Evolutionary conservation across 2,797 vertebrate genomes (phyloP).

Genomic region (Crenichthys baileyi): DNA sequence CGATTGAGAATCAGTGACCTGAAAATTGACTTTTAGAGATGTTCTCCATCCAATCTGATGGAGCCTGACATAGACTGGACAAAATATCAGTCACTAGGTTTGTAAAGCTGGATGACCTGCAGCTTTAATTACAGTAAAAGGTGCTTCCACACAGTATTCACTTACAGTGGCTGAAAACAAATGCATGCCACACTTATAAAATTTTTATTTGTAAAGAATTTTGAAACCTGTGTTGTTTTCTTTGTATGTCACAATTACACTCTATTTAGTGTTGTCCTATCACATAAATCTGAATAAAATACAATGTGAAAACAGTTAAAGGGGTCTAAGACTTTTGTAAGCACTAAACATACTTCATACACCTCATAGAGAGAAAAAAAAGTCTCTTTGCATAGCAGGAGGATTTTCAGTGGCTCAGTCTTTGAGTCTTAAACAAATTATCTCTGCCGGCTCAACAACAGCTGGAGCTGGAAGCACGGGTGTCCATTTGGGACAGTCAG

Average conservation of each 20-base stretch:
- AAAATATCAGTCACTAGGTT: background rate
- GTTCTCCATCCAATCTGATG: background rate
- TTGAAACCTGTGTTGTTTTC: background rate
- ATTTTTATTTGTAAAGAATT: background rate
- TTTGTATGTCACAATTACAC: background rate
- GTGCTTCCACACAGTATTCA: background rate
- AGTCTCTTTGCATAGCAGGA: background rate
- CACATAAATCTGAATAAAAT: background rate
- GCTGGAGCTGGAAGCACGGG: constrained; percentile 42
- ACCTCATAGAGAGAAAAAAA: background rate
- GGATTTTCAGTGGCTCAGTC: background rate
- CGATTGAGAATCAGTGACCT: no score
- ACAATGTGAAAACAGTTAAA: background rate
- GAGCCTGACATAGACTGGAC: background rate
- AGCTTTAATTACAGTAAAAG: background rate
- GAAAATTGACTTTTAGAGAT: no score
- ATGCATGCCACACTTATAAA: background rate
- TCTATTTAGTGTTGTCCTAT: background rate
- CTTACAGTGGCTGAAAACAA: background rate
- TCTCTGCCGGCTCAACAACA: background rate
- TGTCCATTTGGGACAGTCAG: constrained; percentile 65
- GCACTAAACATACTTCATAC: background rate
- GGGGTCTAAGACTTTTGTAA: background rate
- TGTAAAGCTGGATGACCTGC: no score
- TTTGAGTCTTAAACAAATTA: constrained; percentile 36